Base-by-base conservation (phyloP, 2,888 invertebrate species). In the Papilio protenor region DNA sequence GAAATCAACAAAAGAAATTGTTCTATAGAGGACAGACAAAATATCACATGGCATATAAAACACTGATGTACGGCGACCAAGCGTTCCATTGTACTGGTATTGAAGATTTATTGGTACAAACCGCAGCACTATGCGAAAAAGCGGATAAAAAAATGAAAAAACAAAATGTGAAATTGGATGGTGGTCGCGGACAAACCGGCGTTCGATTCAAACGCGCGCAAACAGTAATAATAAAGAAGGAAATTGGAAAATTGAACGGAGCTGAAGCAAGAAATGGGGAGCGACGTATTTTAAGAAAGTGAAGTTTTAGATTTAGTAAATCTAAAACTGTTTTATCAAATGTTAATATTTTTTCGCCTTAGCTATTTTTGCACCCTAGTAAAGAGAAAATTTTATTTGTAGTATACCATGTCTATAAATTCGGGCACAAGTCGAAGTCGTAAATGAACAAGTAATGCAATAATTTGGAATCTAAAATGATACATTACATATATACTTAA, bases 81-180 rank as follows among this genome's bases (percentile, higher is more conserved):
- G 79, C 82, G 77, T 76, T 80, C 82, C 82, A 88, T 89, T 88
- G 87, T 88, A 76, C 70, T 77, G 77, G 70, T 75, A 75, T n/a
- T 81, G 83, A 86, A 88, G 89, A 90, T 90, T 90, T 90, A 90
- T 91, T 86, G 83, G 83, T 82, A 82, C 83, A 84, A 84, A 86
- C 85, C 82, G 82, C 84, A 84, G 80, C 83, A 84, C 84, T 85
- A 83, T 84, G 85, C 87, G 87, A 87, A 88, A 87, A 87, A 90
- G 87, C 84, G 87, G 85, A 84, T 85, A 87, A 86, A 86, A 90
- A 87, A 85, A 85, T 86, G 86, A 86, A 84, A 86, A 83, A 84
- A 85, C 82, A 86, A 88, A 88, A 87, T 84, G 83, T 79, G 83
- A 83, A 85, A 85, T 86, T 85, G 84, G 74, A 74, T 79, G 77